These are phyloP conservation scores for Paramormyrops hopkinsi DNA, from an alignment of 2,797 vertebrate genomes.

Conservation along the genomic window DNA sequence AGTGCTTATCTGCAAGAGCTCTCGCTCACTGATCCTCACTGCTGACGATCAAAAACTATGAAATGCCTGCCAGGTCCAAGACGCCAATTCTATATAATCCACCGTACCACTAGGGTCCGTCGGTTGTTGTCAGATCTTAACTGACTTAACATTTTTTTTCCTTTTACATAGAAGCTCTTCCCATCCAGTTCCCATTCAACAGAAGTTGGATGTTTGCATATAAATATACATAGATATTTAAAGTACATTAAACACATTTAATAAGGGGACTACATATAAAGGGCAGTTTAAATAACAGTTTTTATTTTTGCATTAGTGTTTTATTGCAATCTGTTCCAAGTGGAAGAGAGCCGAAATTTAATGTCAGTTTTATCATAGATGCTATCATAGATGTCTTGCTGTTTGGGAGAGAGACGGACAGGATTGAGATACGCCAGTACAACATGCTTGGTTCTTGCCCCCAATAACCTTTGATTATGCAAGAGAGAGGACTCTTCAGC, in stretches of 20 bases:
- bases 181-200: background rate
- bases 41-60: background rate
- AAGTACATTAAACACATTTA: background rate
- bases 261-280: background rate
- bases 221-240: slow-evolving; percentile 7
- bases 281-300: slow-evolving; percentile 35
- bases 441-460: background rate
- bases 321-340: background rate
- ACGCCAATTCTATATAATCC: slow-evolving; percentile 1
- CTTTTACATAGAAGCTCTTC: background rate
- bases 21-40: slow-evolving; percentile 11
- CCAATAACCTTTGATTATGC: background rate
- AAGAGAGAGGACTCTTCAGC: background rate
- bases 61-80: background rate
- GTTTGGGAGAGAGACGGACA: slow-evolving; percentile 38
- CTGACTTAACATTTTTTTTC: background rate
- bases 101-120: background rate
- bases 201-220: background rate
- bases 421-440: background rate
- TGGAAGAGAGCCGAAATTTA: background rate
- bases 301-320: slow-evolving; percentile 38
- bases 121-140: background rate
- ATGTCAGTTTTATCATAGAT: background rate
- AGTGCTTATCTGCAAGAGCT: slow-evolving; percentile 2
- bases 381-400: background rate